Base-by-base conservation (phyloP, 2,113 vertebrate genomes). In the Dendrocopos noguchii region DNA sequence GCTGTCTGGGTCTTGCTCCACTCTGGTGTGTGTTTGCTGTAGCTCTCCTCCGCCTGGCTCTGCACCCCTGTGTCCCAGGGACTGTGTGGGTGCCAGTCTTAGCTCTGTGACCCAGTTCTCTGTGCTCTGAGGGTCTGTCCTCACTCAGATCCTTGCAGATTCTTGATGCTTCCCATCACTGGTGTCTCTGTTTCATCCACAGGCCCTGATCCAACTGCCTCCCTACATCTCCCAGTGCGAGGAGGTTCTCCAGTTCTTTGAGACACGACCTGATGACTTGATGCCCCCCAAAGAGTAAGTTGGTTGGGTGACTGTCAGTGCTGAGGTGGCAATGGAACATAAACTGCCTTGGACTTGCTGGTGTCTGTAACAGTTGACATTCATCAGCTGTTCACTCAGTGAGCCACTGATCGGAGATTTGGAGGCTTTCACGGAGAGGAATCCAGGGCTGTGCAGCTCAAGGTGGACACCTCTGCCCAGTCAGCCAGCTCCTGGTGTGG, bases 211-310 rank as follows among this genome's bases (percentile, higher is more conserved):
- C 96, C 99, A 99, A 97, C 96, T 99, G 93, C 99, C 99, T 3
- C 98, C 99, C 44, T 99, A 99, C 95, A 99, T 99, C 95, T 99
- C 99, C 59, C 99, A 99, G 96, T 99, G 99, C 1, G 99, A 99
- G 71, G 99, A 99, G 93, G 99, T 99, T 74, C 97, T 99, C 59
- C 98, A 98, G 95, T 99, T 99, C 97, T 99, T 99, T 87, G 99
- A 99, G 97, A 99, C 99, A 19, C 98, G 99, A 95, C 98, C 99
- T 0, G 99, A 99, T 16, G 99, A 99, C 96, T 94, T 99, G 93
- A 98, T 98, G 44, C 99, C 99, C 28, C 99, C 99, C 10, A 99
- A 98, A 95, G 99, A 99, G 99, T 99, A 97, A 98, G 98, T 98
- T 33, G 47, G 27, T 70, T 71, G 72, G 11, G 39, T 1, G 10